Conservation (phyloP, 2,888 invertebrate genomes). For the Xylocampa areola region DNA sequence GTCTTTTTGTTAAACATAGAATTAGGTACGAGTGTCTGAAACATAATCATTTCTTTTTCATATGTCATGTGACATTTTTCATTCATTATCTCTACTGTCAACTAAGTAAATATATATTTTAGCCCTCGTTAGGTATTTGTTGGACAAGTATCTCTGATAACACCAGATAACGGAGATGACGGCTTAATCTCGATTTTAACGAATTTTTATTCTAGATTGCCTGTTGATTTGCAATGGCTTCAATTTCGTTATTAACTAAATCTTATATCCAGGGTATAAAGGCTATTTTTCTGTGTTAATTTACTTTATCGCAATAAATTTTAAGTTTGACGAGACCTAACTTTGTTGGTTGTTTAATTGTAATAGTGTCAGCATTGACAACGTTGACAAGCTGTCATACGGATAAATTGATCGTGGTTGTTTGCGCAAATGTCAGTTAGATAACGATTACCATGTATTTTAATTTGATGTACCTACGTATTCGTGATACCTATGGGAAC, state of each 20-base stretch:
- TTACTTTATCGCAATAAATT: slow-evolving; percentile 62
- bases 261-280: slow-evolving; percentile 64
- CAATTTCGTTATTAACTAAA: slow-evolving; percentile 36
- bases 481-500: slow-evolving; percentile 74
- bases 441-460: slow-evolving; percentile 85
- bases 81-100: slow-evolving; percentile 79
- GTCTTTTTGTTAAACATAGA: slow-evolving; percentile 14
- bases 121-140: slow-evolving; percentile 80
- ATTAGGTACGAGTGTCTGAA: slow-evolving; percentile 7
- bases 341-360: slow-evolving; percentile 87
- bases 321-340: slow-evolving; percentile 77
- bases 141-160: slow-evolving; percentile 80
- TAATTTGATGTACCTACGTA: slow-evolving; percentile 77
- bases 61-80: slow-evolving; percentile 73
- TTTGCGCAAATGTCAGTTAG: slow-evolving; percentile 86
- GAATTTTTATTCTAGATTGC: slow-evolving; percentile 82
- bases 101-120: slow-evolving; percentile 79
- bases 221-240: slow-evolving; percentile 62
- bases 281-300: slow-evolving; percentile 63
- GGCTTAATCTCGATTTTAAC: slow-evolving; percentile 88
- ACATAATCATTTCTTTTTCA: slow-evolving; percentile 58
- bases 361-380: slow-evolving; percentile 86
- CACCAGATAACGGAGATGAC: slow-evolving; percentile 85
- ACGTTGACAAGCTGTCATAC: slow-evolving; percentile 85
- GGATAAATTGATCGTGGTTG: slow-evolving; percentile 87